phyloP scores from a whole-genome alignment of 2,797 vertebrate species.

The Decapterus maruadsi region DNA sequence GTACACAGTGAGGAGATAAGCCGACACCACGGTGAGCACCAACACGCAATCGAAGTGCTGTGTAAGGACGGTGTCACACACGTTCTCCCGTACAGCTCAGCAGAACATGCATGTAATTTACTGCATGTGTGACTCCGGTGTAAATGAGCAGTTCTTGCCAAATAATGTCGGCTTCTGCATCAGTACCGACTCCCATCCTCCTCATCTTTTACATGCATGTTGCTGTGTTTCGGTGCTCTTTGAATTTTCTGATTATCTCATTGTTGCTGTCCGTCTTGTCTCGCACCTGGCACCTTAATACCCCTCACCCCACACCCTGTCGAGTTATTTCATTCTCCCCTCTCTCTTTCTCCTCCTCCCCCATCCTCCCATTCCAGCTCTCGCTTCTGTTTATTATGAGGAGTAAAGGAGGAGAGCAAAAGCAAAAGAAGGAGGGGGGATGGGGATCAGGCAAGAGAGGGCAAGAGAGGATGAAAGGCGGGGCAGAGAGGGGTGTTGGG shows the following conservation, averaged over 20 bases:
- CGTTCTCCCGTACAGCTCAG: conserved; percentile 65
- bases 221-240: conserved; percentile 21
- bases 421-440: conserved; percentile 32
- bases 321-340: conserved; percentile 20
- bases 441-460: conserved; percentile 43
- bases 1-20: background rate
- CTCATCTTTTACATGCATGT: conserved; percentile 4
- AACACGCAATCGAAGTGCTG: conserved; percentile 37
- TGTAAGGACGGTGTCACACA: conserved; percentile 37
- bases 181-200: background rate
- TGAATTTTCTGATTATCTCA: conserved; percentile 45
- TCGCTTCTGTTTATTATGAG: conserved; percentile 43
- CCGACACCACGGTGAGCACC: conserved; percentile 18
- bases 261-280: conserved; percentile 48
- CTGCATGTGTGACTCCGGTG: conserved; percentile 65
- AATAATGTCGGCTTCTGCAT: conserved; percentile 30
- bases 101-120: conserved; percentile 74
- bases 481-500: conserved; percentile 36
- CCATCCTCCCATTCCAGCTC: background rate
- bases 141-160: conserved; percentile 52
- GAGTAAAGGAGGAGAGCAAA: conserved; percentile 29
- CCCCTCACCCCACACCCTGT: background rate
- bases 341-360: background rate
- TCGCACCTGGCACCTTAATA: conserved; percentile 59
- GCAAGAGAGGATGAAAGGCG: conserved; percentile 62